Conservation (phyloP, 2,888 invertebrate genomes). For the Pemphredon lugubris region DNA sequence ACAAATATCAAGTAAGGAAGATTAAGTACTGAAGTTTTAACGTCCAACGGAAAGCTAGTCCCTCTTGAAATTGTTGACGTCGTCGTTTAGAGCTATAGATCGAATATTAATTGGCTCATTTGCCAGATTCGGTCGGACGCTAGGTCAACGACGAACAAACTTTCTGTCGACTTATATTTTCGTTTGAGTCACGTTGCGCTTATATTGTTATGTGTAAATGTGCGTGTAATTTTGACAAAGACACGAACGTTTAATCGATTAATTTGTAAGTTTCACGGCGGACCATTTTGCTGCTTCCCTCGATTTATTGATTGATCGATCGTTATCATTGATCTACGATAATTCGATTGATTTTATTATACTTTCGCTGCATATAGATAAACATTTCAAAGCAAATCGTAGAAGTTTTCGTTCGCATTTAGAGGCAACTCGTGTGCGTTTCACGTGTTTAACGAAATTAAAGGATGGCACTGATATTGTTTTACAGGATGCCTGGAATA, state of each 20-base stretch:
- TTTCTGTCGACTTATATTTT: no score
- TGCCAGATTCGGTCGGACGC: no score
- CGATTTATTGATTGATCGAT: neutral
- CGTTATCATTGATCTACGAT: neutral
- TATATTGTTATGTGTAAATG: no score
- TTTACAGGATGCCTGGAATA: constrained; percentile 67
- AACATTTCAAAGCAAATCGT: constrained; percentile 38
- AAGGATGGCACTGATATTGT: constrained; percentile 59
- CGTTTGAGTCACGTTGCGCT: neutral
- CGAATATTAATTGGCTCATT: no score
- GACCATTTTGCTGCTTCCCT: no score
- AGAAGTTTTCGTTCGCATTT: constrained; percentile 60
- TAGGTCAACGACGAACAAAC: no score
- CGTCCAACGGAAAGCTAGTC: neutral
- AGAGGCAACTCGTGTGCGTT: constrained; percentile 49
- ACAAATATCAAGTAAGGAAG: constrained; percentile 1
- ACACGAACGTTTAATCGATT: neutral
- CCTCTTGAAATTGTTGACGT: neutral
- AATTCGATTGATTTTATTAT: constrained; percentile 20
- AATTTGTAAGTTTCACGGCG: neutral
- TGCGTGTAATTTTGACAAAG: neutral
- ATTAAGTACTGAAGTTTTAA: neutral
- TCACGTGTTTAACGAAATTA: constrained; percentile 38
- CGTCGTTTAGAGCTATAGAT: neutral
- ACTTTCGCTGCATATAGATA: constrained; percentile 38